These are phyloP conservation scores for Euphonia xanthogaster DNA, from an alignment of 2,797 vertebrate species.

Conservation along the genomic window DNA sequence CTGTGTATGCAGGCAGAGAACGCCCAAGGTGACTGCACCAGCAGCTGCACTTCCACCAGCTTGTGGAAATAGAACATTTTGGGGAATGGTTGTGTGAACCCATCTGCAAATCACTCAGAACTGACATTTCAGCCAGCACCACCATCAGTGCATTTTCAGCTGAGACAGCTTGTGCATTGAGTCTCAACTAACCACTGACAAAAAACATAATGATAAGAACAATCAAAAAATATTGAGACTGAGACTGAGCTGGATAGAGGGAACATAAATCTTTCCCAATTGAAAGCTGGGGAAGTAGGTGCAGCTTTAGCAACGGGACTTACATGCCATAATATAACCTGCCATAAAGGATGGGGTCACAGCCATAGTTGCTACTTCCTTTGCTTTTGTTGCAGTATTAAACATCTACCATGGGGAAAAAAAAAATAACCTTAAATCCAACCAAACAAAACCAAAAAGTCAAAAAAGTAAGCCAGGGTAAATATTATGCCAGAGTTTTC, in stretches of 20 bases:
- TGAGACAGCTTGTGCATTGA: background rate
- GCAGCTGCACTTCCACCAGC: background rate
- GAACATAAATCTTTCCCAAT: background rate
- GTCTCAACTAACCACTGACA: background rate
- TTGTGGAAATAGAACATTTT: background rate
- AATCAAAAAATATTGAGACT: background rate
- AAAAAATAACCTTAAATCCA: fast-evolving
- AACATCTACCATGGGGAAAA: background rate
- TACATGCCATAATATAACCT: background rate
- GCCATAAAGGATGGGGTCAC: too few relatives aligned
- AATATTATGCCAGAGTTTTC: background rate
- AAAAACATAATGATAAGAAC: background rate
- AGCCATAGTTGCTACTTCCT: background rate
- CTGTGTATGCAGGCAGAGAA: background rate
- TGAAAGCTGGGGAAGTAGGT: background rate
- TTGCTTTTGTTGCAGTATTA: background rate
- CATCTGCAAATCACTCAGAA: background rate
- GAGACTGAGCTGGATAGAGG: background rate
- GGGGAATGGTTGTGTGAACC: background rate
- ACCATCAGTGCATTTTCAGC: background rate
- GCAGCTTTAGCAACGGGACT: background rate
- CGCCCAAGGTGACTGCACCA: background rate
- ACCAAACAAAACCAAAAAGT: fast-evolving
- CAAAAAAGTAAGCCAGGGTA: background rate
- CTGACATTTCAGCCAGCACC: background rate